A percentile compares a stretch with the other conserved stretches of the same genome.
These are phyloP conservation scores for Odontamblyopus lacepedii DNA, from an alignment of 2,797 vertebrate species.

Conservation along the genomic window DNA sequence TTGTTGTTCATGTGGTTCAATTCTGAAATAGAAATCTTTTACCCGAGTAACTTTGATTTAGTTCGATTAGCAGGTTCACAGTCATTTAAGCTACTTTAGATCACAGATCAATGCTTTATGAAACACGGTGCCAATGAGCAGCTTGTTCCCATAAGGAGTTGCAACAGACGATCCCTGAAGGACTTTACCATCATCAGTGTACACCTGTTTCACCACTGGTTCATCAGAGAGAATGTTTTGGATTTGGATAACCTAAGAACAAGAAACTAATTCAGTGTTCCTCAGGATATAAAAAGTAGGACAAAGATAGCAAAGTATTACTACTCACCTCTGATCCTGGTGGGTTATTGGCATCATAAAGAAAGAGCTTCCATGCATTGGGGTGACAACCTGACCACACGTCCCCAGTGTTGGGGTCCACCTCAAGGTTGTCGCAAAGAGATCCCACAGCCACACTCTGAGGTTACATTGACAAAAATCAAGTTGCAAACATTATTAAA, in stretches of 20 bases:
- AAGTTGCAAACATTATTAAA: too few relatives aligned
- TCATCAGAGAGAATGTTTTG: constrained; percentile 82
- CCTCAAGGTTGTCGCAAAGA: constrained; percentile 83
- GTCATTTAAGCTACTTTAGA: constrained; percentile 54
- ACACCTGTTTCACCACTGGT: constrained; percentile 78
- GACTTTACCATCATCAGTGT: constrained; percentile 82
- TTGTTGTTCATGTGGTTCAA: background rate
- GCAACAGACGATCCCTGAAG: constrained; percentile 87
- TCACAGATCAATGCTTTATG: constrained; percentile 89
- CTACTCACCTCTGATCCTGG: constrained; percentile 83
- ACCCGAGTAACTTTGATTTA: background rate
- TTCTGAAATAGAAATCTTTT: background rate
- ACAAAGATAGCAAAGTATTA: constrained; percentile 48
- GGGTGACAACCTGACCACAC: constrained; percentile 88
- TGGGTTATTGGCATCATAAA: constrained; percentile 70
- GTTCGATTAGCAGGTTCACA: background rate
- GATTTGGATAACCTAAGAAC: constrained; percentile 81
- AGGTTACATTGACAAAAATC: background rate
- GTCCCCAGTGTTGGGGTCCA: constrained; percentile 84
- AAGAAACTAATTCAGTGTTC: background rate
- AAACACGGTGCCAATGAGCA: constrained; percentile 89
- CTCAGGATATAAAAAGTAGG: background rate
- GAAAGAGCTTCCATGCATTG: constrained; percentile 75
- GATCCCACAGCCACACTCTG: constrained; percentile 81
- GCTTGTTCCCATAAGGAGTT: constrained; percentile 70